Conservation (phyloP, 1,140 invertebrate species). For the Heterodera schachtii region DNA sequence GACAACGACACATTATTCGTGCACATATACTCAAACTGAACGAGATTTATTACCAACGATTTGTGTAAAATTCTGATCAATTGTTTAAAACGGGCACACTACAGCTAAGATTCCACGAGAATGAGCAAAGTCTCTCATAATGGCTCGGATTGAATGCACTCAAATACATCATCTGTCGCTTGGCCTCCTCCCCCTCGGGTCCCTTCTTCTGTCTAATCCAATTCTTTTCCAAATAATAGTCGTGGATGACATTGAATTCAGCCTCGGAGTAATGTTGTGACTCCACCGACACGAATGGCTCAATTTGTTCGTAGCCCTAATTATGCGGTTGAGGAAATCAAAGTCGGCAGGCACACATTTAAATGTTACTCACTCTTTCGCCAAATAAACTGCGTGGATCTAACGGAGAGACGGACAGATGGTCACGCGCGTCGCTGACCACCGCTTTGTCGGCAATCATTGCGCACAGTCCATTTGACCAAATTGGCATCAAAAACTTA, state of each 20-base stretch:
- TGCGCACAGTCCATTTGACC: constrained; percentile 57
- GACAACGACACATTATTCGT: not conserved
- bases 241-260: constrained; percentile 53
- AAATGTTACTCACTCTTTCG: constrained; percentile 48
- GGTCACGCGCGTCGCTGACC: constrained; percentile 47
- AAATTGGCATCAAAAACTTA: constrained; percentile 45
- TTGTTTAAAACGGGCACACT: constrained; percentile 6
- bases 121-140: constrained; percentile 62
- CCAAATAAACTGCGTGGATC: constrained; percentile 60
- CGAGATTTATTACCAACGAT: not conserved
- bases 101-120: constrained; percentile 44
- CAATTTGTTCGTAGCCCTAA: constrained; percentile 56
- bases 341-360: not conserved
- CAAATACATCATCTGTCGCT: constrained; percentile 55
- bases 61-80: not conserved
- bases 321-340: constrained; percentile 14
- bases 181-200: constrained; percentile 53
- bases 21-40: not conserved
- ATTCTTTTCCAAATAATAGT: constrained; percentile 61
- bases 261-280: constrained; percentile 51
- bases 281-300: constrained; percentile 64
- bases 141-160: constrained; percentile 60
- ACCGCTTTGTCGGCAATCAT: constrained; percentile 63
- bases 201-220: constrained; percentile 54
- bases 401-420: constrained; percentile 31